phyloP scores from a whole-genome alignment of 1,140 invertebrate genomes.

The Dendroctonus ponderosae region DNA sequence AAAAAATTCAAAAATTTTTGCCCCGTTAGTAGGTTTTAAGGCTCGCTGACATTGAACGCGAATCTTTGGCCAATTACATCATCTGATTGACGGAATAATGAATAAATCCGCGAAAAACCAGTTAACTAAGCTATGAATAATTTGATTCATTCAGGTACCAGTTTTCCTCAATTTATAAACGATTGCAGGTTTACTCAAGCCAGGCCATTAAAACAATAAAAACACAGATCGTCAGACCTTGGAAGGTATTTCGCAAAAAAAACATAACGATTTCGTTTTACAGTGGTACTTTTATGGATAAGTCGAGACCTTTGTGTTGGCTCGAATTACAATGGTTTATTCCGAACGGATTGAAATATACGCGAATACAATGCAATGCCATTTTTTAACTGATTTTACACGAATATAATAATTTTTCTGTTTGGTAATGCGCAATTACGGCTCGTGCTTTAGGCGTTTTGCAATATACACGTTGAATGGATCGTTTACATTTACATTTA shows the following conservation, averaged over 20 bases:
- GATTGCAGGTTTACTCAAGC: not conserved
- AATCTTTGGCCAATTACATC: no score
- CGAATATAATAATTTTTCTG: slow-evolving; percentile 13
- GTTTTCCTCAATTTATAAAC: no score
- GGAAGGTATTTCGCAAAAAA: slow-evolving; percentile 13
- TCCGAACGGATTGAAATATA: not conserved
- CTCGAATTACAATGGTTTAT: not conserved
- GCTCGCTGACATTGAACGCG: no score
- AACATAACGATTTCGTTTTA: not conserved
- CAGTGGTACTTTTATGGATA: slow-evolving; percentile 2
- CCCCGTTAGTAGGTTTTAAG: no score
- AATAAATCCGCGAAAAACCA: no score
- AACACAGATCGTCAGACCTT: slow-evolving; percentile 13
- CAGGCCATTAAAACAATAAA: slow-evolving; percentile 8
- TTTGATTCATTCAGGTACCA: no score
- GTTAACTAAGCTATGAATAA: no score
- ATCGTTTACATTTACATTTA: no score
- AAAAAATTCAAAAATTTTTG: no score
- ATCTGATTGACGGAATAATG: no score
- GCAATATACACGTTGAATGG: no score
- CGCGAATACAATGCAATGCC: slow-evolving; percentile 19
- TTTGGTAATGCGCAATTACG: slow-evolving; percentile 15
- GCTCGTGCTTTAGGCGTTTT: slow-evolving; percentile 7
- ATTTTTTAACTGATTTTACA: slow-evolving; percentile 14
- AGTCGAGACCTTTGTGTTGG: not conserved